Percentiles rank a stretch among this genome's conserved stretches.
Evolutionary conservation across 2,797 vertebrate genomes (phyloP).

Genomic region (Poeciliopsis turneri): DNA sequence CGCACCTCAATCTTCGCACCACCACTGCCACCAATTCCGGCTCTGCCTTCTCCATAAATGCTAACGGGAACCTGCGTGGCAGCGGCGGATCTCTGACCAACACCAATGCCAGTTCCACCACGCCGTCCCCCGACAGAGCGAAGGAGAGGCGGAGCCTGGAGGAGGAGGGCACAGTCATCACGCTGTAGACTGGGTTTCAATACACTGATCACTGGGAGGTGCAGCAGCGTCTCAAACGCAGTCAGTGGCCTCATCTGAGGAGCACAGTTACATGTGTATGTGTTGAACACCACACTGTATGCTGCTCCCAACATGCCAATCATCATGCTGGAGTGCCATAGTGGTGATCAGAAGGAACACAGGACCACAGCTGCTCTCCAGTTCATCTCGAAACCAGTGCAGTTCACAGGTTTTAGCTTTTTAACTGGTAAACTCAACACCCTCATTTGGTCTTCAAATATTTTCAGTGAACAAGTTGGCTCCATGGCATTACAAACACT

Average conservation of each 20-base stretch:
- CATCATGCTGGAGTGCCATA: constrained; percentile 69
- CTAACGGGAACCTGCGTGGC: constrained; percentile 85
- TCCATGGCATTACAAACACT: background rate
- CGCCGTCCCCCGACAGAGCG: constrained; percentile 69
- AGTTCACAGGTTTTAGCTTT: constrained; percentile 30
- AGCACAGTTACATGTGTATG: constrained; percentile 42
- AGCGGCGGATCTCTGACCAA: constrained; percentile 65
- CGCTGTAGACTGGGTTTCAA: constrained; percentile 80
- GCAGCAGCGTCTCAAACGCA: constrained; percentile 14
- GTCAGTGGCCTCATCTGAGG: constrained; percentile 38
- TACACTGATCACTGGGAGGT: constrained; percentile 45
- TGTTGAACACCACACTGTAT: constrained; percentile 24
- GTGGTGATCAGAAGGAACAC: constrained; percentile 24
- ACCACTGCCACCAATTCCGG: constrained; percentile 19
- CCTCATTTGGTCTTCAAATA: constrained; percentile 10
- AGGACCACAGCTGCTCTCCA: background rate
- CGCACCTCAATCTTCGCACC: constrained; percentile 82
- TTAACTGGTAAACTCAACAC: constrained; percentile 27
- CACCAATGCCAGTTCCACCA: constrained; percentile 30
- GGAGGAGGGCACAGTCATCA: constrained; percentile 96
- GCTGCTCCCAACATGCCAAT: constrained; percentile 42
- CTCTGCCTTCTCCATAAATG: constrained; percentile 41
- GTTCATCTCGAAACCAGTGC: background rate
- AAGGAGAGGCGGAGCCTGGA: constrained; percentile 84
- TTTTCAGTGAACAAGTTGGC: constrained; percentile 4